A percentile compares a stretch with the other conserved stretches of the same genome.
Conservation (phyloP, 2,113 vertebrate species). For the Pedionomus torquatus region DNA sequence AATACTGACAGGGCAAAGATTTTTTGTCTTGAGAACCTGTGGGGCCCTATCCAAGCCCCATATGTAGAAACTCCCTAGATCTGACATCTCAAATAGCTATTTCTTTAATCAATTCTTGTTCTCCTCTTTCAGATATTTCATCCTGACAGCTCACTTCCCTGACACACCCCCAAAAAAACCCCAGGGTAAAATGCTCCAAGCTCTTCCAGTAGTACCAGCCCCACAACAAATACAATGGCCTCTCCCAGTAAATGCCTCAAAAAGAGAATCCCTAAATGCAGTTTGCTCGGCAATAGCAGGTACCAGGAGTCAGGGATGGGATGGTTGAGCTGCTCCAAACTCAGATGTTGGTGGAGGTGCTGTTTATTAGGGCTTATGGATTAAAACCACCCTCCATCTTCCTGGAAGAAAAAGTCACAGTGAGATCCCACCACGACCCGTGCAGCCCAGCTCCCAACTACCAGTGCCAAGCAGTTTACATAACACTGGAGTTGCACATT, state of each 20-base stretch:
- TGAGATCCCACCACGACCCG: not conserved
- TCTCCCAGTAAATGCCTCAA: not conserved
- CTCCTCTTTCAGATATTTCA: not conserved
- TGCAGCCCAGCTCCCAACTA: not conserved
- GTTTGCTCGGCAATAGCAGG: not conserved
- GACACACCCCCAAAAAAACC: not conserved
- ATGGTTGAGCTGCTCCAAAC: not conserved
- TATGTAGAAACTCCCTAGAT: not conserved
- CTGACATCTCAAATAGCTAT: not conserved
- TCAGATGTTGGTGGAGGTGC: not conserved
- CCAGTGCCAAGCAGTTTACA: not conserved
- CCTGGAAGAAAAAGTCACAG: not conserved
- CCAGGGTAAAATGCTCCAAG: not conserved
- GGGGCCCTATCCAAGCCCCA: not conserved
- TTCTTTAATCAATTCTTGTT: not conserved
- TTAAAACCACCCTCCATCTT: not conserved
- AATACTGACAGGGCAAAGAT: not conserved
- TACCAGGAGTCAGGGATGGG: not conserved
- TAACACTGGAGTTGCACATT: not conserved
- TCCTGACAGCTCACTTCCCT: not conserved
- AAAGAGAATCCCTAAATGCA: not conserved
- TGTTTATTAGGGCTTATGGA: not conserved
- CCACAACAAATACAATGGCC: not conserved
- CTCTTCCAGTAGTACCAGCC: not conserved
- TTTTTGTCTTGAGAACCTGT: not conserved